Percentiles rank a stretch among this genome's conserved stretches.
phyloP scores from a whole-genome alignment of 2,113 vertebrate species.

The Hucho hucho region DNA sequence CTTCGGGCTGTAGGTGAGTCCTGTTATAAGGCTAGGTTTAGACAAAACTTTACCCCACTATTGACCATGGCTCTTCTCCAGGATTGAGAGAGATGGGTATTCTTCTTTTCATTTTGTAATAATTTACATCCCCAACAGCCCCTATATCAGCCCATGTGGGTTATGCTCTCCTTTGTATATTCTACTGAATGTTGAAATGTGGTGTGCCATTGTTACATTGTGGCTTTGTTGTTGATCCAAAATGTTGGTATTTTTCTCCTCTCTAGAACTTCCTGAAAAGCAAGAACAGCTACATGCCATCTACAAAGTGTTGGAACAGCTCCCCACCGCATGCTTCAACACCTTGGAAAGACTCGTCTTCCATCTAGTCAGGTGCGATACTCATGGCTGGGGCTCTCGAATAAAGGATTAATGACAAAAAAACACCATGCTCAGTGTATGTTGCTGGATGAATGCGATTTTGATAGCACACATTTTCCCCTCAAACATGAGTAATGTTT shows the following conservation, averaged over 20 bases:
- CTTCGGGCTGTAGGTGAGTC: constrained; percentile 90
- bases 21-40: not conserved
- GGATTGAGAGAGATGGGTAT: not conserved
- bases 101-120: not conserved
- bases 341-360: constrained; percentile 92
- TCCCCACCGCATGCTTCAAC: constrained; percentile 84
- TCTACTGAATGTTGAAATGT: not conserved
- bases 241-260: not conserved
- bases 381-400: too few species aligned
- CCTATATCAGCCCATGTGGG: too few species aligned
- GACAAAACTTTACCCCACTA: not conserved
- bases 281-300: constrained; percentile 89
- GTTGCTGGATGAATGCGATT: too few species aligned
- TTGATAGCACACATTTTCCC: too few species aligned
- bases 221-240: not conserved
- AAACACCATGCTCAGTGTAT: not conserved
- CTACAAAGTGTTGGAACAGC: constrained; percentile 87
- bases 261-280: constrained; percentile 88
- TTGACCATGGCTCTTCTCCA: not conserved
- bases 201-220: not conserved
- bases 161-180: not conserved
- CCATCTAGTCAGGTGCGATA: constrained; percentile 87
- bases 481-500: not conserved
- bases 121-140: too few species aligned
- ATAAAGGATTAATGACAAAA: too few species aligned